phyloP scores from a whole-genome alignment of 2,797 vertebrate genomes.

The Eleutherodactylus coqui region DNA sequence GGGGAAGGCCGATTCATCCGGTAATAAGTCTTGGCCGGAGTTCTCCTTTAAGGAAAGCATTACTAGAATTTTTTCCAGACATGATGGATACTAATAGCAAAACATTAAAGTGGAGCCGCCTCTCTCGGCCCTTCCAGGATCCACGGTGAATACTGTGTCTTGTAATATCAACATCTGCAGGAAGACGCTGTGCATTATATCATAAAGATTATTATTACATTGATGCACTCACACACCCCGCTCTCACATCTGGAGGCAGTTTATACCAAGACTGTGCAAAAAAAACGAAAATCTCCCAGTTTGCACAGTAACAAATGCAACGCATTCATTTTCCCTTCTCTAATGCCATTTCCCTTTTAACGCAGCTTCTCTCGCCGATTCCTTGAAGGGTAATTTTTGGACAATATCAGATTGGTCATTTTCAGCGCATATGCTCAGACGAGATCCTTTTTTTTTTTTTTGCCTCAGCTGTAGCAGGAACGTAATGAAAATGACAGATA shows the following conservation, averaged over 20 bases:
- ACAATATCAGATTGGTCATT: slow-evolving; percentile 76
- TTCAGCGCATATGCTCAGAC: slow-evolving; percentile 78
- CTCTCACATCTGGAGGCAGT: slow-evolving; percentile 41
- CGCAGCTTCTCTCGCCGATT: slow-evolving; percentile 68
- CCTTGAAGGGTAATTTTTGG: slow-evolving; percentile 75
- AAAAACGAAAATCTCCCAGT: slow-evolving; percentile 67
- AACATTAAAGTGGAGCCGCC: background rate
- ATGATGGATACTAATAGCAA: background rate
- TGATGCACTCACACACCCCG: background rate
- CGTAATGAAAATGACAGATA: slow-evolving; percentile 84
- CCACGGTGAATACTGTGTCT: slow-evolving; percentile 1
- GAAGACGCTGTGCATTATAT: background rate
- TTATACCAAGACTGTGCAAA: slow-evolving; percentile 39
- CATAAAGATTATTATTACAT: slow-evolving; percentile 32
- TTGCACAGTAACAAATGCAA: slow-evolving; percentile 71
- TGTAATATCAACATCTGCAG: slow-evolving; percentile 36
- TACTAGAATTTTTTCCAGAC: background rate
- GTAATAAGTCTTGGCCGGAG: background rate
- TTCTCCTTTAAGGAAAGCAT: background rate
- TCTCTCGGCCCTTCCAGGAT: background rate
- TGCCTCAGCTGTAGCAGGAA: slow-evolving; percentile 77
- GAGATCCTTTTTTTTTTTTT: slow-evolving; percentile 71
- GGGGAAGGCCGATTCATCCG: too few species aligned
- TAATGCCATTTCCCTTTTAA: slow-evolving; percentile 50
- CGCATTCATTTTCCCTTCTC: slow-evolving; percentile 67